phyloP scores from a whole-genome alignment of 1,140 invertebrate species.

The Thaumatotibia leucotreta region DNA sequence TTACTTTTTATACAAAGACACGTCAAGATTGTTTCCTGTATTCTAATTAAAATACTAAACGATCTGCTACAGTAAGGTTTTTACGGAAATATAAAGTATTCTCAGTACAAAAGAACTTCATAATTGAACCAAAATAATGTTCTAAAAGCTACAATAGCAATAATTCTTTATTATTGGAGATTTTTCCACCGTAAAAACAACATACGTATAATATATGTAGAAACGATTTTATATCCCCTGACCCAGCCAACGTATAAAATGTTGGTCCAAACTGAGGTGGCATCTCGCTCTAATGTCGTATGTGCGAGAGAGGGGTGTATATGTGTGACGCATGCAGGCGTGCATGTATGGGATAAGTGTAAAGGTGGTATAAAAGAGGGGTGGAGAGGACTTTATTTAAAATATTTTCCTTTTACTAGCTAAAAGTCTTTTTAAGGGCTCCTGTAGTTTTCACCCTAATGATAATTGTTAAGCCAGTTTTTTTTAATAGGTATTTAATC shows the following conservation, averaged over 20 bases:
- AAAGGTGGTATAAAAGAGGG: slow-evolving; percentile 23
- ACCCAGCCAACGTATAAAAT: slow-evolving; percentile 75
- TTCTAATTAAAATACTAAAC: no score
- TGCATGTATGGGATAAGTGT: slow-evolving; percentile 47
- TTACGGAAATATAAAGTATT: no score
- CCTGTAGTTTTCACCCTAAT: no score
- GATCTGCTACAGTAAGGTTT: no score
- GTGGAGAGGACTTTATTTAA: slow-evolving; percentile 21
- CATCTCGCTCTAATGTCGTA: slow-evolving; percentile 41
- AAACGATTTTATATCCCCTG: slow-evolving; percentile 76
- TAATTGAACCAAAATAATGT: slow-evolving; percentile 15
- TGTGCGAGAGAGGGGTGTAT: slow-evolving; percentile 43
- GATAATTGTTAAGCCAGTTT: no score
- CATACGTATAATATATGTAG: slow-evolving; percentile 37
- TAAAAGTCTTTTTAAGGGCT: no score
- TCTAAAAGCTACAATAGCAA: slow-evolving; percentile 42
- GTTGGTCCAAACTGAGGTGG: slow-evolving; percentile 61
- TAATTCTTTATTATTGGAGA: slow-evolving; percentile 66
- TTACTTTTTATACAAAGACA: no score
- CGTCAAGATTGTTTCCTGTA: no score
- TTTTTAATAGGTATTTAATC: no score
- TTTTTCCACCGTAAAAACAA: slow-evolving; percentile 43
- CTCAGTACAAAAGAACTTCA: slow-evolving; percentile 9
- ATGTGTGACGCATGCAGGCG: slow-evolving; percentile 54
- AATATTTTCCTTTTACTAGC: no score